These are phyloP conservation scores for Osmoderma eremita DNA, from an alignment of 2,888 invertebrate species.

Conservation along the genomic window DNA sequence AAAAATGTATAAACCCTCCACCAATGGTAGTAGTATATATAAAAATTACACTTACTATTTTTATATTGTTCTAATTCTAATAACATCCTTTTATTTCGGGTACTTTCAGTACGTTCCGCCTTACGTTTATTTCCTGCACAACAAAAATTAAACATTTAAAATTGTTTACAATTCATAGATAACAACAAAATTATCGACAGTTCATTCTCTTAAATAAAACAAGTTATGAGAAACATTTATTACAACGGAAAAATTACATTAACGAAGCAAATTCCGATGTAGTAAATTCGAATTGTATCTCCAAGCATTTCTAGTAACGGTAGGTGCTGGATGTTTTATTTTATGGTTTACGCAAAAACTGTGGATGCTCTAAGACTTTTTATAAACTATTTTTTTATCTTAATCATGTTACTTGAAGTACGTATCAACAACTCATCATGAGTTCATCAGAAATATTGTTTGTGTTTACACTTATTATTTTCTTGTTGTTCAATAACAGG, in stretches of 20 bases:
- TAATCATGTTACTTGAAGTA: too few relatives aligned
- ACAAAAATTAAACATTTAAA: slow-evolving; percentile 47
- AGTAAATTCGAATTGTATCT: slow-evolving; percentile 7
- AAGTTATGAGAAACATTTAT: slow-evolving; percentile 36
- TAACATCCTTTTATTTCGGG: slow-evolving; percentile 65
- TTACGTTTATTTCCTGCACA: slow-evolving; percentile 69
- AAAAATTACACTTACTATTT: slow-evolving; percentile 65
- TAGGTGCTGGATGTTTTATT: too few relatives aligned
- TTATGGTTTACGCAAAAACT: too few relatives aligned
- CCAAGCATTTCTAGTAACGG: too few relatives aligned
- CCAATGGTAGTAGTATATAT: slow-evolving; percentile 43
- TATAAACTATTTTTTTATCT: too few relatives aligned
- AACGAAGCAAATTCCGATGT: too few relatives aligned
- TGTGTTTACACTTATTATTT: too few relatives aligned
- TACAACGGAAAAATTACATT: slow-evolving; percentile 16
- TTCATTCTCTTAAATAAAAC: slow-evolving; percentile 43
- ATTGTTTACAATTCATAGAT: slow-evolving; percentile 39
- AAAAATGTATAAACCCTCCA: slow-evolving; percentile 46
- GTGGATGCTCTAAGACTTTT: too few relatives aligned
- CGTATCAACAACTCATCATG: too few relatives aligned
- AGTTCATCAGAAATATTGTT: too few relatives aligned
- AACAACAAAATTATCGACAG: slow-evolving; percentile 16
- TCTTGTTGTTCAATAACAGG: too few relatives aligned
- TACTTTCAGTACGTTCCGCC: slow-evolving; percentile 67
- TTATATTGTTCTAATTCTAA: slow-evolving; percentile 64